phyloP scores from a whole-genome alignment of 2,888 invertebrate genomes.

The Allygus modestus region DNA sequence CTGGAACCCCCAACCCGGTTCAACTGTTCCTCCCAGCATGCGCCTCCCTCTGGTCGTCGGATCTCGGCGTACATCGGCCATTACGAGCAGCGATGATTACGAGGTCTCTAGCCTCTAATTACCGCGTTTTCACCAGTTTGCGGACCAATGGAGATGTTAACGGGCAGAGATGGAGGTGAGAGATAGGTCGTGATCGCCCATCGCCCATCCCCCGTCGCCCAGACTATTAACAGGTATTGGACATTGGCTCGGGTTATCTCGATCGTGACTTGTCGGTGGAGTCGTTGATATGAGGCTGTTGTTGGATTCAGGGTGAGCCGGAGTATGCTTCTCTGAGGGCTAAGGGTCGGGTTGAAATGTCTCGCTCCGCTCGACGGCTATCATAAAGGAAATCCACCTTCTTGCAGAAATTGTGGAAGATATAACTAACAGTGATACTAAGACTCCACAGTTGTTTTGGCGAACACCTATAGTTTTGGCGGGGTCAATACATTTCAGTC shows the following conservation, averaged over 20 bases:
- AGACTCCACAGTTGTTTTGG: no score
- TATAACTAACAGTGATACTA: no score
- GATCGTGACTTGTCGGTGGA: background rate
- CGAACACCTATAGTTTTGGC: no score
- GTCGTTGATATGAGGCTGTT: no score
- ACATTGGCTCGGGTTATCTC: conserved; percentile 4
- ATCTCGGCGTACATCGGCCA: background rate
- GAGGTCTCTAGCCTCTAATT: background rate
- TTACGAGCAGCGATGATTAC: background rate
- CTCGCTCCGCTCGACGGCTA: no score
- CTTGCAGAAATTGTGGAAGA: no score
- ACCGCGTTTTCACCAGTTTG: conserved; percentile 23
- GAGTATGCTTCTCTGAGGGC: background rate
- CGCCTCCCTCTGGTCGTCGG: background rate
- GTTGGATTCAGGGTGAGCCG: background rate
- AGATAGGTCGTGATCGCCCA: background rate
- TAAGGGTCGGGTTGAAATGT: no score
- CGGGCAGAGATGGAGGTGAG: background rate
- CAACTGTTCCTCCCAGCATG: background rate
- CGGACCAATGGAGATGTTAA: background rate
- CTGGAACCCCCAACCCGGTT: background rate
- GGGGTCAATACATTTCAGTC: no score
- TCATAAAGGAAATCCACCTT: no score
- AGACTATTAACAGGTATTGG: background rate
- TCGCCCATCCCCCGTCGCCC: background rate